Percentiles rank a stretch among this genome's conserved stretches.
Evolutionary conservation across 2,888 invertebrate genomes (phyloP).

Genomic region (Cistogaster globosa): DNA sequence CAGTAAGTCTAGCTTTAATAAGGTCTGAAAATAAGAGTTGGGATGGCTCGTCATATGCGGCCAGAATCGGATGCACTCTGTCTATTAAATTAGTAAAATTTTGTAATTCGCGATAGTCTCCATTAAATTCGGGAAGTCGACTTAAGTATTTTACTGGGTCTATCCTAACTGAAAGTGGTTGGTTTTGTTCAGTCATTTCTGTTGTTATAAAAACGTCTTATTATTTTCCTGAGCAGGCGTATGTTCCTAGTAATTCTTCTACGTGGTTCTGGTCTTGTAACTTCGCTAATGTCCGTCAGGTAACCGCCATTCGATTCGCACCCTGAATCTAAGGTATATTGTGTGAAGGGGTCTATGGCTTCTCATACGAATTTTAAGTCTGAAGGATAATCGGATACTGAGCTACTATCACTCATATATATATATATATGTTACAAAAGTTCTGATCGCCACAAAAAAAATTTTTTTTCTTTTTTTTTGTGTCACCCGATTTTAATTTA

Average conservation of each 20-base stretch:
- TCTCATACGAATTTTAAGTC: constrained; percentile 22
- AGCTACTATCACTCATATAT: background rate
- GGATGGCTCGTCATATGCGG: constrained; percentile 10
- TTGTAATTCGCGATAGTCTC: constrained; percentile 8
- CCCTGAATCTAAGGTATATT: constrained; percentile 29
- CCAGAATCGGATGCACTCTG: background rate
- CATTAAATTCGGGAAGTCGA: background rate
- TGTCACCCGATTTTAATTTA: too few species aligned
- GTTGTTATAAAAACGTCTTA: constrained; percentile 16
- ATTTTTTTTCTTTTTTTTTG: background rate
- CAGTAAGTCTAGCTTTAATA: constrained; percentile 2
- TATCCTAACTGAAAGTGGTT: background rate
- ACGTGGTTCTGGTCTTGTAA: constrained; percentile 2
- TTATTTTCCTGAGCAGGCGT: constrained; percentile 11
- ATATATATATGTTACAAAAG: background rate
- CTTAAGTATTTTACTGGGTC: background rate
- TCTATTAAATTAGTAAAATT: constrained; percentile 15
- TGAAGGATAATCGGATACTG: constrained; percentile 28
- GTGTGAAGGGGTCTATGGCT: constrained; percentile 7
- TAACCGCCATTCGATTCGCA: constrained; percentile 14
- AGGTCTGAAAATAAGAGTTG: constrained; percentile 3
- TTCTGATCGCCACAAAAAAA: constrained; percentile 10
- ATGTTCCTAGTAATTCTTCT: constrained; percentile 17
- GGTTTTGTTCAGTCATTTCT: constrained; percentile 1
- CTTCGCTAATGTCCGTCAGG: constrained; percentile 12